Percentiles rank a stretch among this genome's conserved stretches.
phyloP scores from a whole-genome alignment of 2,797 vertebrate genomes.

The Buceros bicornis region DNA sequence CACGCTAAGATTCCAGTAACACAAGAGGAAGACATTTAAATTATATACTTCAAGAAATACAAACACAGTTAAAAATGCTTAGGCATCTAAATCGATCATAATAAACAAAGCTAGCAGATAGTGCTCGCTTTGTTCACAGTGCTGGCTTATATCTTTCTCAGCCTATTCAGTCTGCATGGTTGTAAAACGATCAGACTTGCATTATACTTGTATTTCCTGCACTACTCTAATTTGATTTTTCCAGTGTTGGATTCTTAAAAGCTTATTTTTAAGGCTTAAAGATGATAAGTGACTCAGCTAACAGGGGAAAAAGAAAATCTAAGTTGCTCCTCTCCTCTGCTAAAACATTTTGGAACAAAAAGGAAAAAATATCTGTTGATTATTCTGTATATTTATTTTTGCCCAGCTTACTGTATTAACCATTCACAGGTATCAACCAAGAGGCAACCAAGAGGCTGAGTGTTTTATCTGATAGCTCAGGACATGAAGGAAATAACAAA shows the following conservation, averaged over 20 bases:
- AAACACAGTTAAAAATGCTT: not conserved
- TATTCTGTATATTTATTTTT: not conserved
- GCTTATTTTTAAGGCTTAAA: not conserved
- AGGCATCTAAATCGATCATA: not conserved
- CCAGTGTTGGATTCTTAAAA: not conserved
- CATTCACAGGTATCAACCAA: not conserved
- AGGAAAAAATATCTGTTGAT: not conserved
- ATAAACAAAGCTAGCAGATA: not conserved
- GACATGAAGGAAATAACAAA: not conserved
- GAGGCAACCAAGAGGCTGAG: not conserved
- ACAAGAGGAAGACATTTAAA: not conserved
- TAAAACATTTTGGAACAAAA: not conserved
- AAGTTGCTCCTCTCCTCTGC: not conserved
- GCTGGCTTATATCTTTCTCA: not conserved
- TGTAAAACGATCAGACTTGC: not conserved
- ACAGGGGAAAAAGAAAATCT: not conserved
- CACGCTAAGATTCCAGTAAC: not conserved
- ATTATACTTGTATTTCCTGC: not conserved
- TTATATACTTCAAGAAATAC: not conserved
- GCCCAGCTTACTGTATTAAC: not conserved
- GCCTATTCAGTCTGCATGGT: not conserved
- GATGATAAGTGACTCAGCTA: not conserved
- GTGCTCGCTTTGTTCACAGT: not conserved
- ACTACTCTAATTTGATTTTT: not conserved
- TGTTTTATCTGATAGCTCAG: not conserved